A percentile compares a stretch with the other conserved stretches of the same genome.
Evolutionary conservation across 2,797 vertebrate genomes (phyloP).

Genomic region (Hapalemur alaotrensis): DNA sequence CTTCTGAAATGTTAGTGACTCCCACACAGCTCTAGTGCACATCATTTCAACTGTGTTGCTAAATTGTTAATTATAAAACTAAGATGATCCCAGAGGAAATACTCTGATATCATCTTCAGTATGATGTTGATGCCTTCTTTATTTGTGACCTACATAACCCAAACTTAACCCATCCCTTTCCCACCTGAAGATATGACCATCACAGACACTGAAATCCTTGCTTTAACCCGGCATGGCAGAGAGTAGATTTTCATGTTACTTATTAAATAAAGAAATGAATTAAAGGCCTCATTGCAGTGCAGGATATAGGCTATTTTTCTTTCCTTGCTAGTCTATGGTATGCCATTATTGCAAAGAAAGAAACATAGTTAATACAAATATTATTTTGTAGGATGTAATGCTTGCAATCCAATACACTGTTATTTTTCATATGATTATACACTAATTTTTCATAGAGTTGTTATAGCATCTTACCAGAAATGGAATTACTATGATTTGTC

Average conservation of each 20-base stretch:
- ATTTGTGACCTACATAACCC: neutral
- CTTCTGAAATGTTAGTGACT: neutral
- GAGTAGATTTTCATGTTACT: neutral
- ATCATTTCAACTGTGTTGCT: neutral
- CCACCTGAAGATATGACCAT: neutral
- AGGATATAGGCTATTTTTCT: neutral
- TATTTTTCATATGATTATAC: neutral
- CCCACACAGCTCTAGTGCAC: neutral
- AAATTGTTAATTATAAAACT: neutral
- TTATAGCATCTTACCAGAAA: neutral
- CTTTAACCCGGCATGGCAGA: neutral
- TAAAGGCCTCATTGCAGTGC: neutral
- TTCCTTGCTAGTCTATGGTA: neutral
- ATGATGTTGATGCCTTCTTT: neutral
- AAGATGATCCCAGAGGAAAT: neutral
- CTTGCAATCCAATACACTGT: neutral
- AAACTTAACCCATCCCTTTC: neutral
- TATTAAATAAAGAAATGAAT: neutral
- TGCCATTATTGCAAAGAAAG: neutral
- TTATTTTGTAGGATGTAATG: neutral
- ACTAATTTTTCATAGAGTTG: neutral
- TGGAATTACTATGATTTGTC: neutral
- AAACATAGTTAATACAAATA: neutral
- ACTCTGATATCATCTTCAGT: neutral
- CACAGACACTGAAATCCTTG: neutral